Evolutionary conservation across 2,888 invertebrate species (phyloP), one percentile per base, ranked within the genome.

Genomic region (Cylloceria caligata): DNA sequence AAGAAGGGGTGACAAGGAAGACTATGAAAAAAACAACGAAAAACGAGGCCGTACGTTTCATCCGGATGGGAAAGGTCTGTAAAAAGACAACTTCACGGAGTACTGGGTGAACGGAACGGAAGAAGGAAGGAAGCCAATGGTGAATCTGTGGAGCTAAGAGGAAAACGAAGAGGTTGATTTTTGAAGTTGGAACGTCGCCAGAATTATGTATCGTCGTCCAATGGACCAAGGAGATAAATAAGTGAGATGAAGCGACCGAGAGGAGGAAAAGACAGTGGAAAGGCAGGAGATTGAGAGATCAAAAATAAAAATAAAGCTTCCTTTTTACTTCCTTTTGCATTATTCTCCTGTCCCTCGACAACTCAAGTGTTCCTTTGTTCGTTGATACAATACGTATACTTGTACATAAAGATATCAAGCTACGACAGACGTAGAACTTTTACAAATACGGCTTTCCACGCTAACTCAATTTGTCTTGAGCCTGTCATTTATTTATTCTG

Each of bases 161-260:
- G 19, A 52, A 34, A 47, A 13, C n/a, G 67, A 74, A 57, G 60
- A 84, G 85, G 88, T 90, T 89, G 89, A 90, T 90, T 90, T 52
- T 89, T 87, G 84, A 86, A 88, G 86, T 87, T 91, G 91, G 90
- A 90, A 81, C 84, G 76, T 76, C 83, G 90, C 91, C 91, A 91
- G 88, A 89, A 83, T 90, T 89, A 88, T 88, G 89, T 89, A 88
- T 87, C 88, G 87, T 86, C 86, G 88, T 85, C 86, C 89, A 88
- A 89, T 89, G 89, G 90, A 88, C 88, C 88, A 84, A 84, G 84
- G 87, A 86, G 83, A 87, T 76, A 79, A 82, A 73, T 75, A 82
- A 82, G 71, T 65, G 71, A 65, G 67, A 75, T 60, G 80, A 52
- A 67, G 71, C 72, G 62, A 74, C 39, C 19, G 73, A 57, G 57